Evolutionary conservation across 2,888 invertebrate species (phyloP), one percentile per base, ranked within the genome.

Genomic region (Lochmaea capreae): DNA sequence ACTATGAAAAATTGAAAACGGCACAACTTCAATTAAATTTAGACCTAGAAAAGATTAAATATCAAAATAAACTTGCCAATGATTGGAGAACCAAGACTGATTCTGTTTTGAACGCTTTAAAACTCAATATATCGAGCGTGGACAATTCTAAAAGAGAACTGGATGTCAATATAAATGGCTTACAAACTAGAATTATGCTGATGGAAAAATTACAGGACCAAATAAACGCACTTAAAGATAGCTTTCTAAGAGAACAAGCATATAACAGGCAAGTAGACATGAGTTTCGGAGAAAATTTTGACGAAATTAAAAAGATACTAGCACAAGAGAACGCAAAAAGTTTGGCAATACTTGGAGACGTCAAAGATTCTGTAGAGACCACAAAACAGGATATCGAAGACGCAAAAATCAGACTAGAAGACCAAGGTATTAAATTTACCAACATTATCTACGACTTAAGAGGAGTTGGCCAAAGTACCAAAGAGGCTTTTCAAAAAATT

Each of bases 21-120:
- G 75, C 78, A 42, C 73, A 81, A 69, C 68, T 75, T 43, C 77
- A 79, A 62, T 76, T 75, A 16, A 76, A 75, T 54, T 70, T 77
- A 66, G 84, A 85, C 49, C 65, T 84, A 5, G 83, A 85, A 52
- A 83, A 82, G 75, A n/a, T 84, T 0, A 81, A 83, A 71, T 82
- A 83, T 58, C 85, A 85, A 77, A 81, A 77, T 61, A 81, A 90
- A 89, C 87, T 89, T 77, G 77, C 89, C n/a, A 87, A 88, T 78
- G 88, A 89, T 77, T 90, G 90, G 87, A 89, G 89, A 84, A 83
- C 89, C 77, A 84, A 86, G 0, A 88, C 89, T 1, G 89, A 88
- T 76, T 86, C 88, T 1, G 43, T 72, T n/a, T 82, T 90, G 70
- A 89, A 90, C 79, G 88, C 87, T 69, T 80, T 90, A 0, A 88